Conservation (phyloP, 2,113 vertebrate genomes). For the Coreoperca whiteheadi region DNA sequence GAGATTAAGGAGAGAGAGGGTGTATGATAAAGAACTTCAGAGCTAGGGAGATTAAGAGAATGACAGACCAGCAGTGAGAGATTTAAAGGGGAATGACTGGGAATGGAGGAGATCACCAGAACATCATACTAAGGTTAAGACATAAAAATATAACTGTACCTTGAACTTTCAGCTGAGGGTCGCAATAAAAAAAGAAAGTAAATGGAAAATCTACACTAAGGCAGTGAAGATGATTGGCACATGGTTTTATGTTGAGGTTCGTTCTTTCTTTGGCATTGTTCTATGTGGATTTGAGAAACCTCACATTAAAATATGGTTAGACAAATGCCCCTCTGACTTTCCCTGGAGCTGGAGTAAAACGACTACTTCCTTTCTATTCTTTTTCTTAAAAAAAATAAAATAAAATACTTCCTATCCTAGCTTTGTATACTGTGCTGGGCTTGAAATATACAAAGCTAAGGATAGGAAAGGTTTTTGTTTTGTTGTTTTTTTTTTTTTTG, state of each 20-base stretch:
- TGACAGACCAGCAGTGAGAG: not conserved
- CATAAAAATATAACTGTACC: constrained; percentile 45
- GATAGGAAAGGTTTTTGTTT: no score
- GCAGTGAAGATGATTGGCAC: not conserved
- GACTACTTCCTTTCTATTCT: no score
- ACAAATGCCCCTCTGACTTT: not conserved
- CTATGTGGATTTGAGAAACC: not conserved
- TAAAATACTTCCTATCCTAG: no score
- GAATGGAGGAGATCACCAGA: constrained; percentile 1
- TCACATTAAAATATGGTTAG: not conserved
- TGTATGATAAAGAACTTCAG: constrained; percentile 6
- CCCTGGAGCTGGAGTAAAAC: not conserved
- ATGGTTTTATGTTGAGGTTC: not conserved
- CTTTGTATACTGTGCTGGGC: no score
- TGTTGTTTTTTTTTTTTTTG: no score
- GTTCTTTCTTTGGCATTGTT: not conserved
- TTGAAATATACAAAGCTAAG: no score
- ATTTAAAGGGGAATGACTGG: constrained; percentile 1
- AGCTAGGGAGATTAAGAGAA: constrained; percentile 21
- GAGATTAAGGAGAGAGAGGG: not conserved
- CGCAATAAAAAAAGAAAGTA: constrained; percentile 11
- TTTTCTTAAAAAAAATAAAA: no score
- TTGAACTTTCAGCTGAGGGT: constrained; percentile 21
- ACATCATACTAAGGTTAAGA: constrained; percentile 7
- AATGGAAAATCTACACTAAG: constrained; percentile 4